Conservation (phyloP, 2,888 invertebrate genomes). For the Amblyteles armatorius region DNA sequence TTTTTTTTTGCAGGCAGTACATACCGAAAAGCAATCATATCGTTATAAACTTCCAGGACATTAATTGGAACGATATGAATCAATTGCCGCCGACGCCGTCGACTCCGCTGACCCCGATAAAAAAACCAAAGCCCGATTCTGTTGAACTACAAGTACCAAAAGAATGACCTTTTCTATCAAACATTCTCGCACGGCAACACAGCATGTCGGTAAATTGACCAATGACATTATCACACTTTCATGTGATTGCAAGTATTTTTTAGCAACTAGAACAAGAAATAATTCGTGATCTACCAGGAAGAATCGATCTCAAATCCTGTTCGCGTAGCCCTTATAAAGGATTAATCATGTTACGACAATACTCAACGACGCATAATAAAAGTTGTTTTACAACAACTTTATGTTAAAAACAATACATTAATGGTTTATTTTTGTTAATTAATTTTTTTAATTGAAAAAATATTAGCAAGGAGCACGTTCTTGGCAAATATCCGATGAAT, state of each 20-base stretch:
- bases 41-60: conserved; percentile 89
- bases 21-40: conserved; percentile 88
- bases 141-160: neutral
- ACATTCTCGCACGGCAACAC: neutral
- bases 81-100: conserved; percentile 84
- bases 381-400: no score
- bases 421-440: neutral
- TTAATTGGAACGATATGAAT: conserved; percentile 86
- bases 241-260: neutral
- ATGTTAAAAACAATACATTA: neutral
- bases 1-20: conserved; percentile 87
- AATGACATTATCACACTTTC: neutral
- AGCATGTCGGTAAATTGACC: neutral
- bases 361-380: no score
- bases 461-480: neutral
- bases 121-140: conserved; percentile 70
- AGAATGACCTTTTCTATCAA: conserved; percentile 34
- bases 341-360: no score
- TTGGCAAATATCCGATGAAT: neutral
- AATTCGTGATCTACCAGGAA: neutral
- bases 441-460: neutral
- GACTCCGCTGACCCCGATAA: conserved; percentile 55
- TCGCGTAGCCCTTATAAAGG: no score
- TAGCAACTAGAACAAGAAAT: neutral
- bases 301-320: neutral